Base-by-base conservation (phyloP, 1,140 invertebrate species). In the Drosophila ogumai region DNA sequence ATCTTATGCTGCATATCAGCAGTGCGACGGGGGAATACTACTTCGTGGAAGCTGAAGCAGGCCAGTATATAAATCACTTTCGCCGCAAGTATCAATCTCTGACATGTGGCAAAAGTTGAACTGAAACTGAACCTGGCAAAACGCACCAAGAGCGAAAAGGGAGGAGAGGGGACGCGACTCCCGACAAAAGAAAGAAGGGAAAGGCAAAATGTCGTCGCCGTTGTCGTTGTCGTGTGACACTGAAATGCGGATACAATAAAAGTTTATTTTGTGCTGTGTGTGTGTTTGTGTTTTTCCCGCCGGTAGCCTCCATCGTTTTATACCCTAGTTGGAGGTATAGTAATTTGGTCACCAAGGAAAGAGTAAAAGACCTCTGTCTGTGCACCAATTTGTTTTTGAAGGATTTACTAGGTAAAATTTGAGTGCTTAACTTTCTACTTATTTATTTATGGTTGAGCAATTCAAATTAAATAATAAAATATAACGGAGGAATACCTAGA, bases 241-340 rank as follows among this genome's bases (percentile, higher is more conserved):
- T 81, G 85, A 88, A 88, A 88, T 88, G 85, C 85, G 85, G 85
- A 88, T 88, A 88, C 85, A 88, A 88, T 88, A 88, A 88, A 90
- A 85, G 80, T 88, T 88, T 84, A 85, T 75, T 79, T 65, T 56
- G 40, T 32, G 49, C n/a, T 13, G 8, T 50, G 49, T 17, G n/a
- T 64, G 47, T 64, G 36, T 28, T 25, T 25, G 55, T 60, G 25
- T 28, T 38, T 38, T 66, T n/a, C 19, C 19, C 32, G 13, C 31
- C 54, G 31, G 31, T 41, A 34, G 41, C 32, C 40, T 13, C 12
- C n/a, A 17, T n/a, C 56, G 36, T 61, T 52, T 59, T 61, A 60
- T 60, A 60, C 57, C 58, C 58, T 72, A 31, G 34, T 38, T 55
- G 10, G 38, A 38, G 52, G 52, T 55, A 55, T 55, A 38, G n/a